Evolutionary conservation across 1,140 invertebrate species (phyloP).

Genomic region (Arion vulgaris): DNA sequence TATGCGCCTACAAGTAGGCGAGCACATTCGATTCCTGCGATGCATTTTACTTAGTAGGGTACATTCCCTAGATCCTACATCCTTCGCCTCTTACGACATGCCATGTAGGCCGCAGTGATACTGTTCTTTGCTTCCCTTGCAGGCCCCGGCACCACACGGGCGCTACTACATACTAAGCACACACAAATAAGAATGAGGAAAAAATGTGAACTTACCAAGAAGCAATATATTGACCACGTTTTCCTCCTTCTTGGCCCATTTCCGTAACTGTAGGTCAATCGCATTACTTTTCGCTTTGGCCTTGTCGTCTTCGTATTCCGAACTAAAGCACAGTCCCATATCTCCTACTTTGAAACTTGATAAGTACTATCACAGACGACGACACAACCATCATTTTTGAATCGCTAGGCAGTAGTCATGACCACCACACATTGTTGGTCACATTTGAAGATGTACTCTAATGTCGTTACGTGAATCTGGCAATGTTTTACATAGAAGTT

Average conservation of each 20-base stretch:
- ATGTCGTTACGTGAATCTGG: neutral
- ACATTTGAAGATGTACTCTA: neutral
- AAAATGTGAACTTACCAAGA: slow-evolving; percentile 73
- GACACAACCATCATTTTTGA: neutral
- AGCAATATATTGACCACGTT: slow-evolving; percentile 75
- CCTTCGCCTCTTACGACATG: too few relatives aligned
- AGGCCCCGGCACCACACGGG: too few relatives aligned
- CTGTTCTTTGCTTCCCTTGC: too few relatives aligned
- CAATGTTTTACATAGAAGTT: neutral
- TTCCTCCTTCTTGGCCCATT: slow-evolving; percentile 73
- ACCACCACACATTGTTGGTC: neutral
- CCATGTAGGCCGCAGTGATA: too few relatives aligned
- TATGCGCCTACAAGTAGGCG: too few relatives aligned
- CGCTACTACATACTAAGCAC: too few relatives aligned
- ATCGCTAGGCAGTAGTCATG: neutral
- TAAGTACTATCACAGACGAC: neutral
- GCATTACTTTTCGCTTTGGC: slow-evolving; percentile 73
- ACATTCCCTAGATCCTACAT: too few relatives aligned
- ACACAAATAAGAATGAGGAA: too few relatives aligned
- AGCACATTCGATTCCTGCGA: too few relatives aligned
- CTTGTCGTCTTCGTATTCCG: slow-evolving; percentile 74
- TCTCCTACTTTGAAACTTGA: neutral
- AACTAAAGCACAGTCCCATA: slow-evolving; percentile 75
- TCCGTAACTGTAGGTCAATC: slow-evolving; percentile 73
- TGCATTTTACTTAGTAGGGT: too few relatives aligned